Percentiles rank a stretch among this genome's conserved stretches.
Evolutionary conservation across 1,140 invertebrate species (phyloP).

Genomic region (Maconellicoccus hirsutus): DNA sequence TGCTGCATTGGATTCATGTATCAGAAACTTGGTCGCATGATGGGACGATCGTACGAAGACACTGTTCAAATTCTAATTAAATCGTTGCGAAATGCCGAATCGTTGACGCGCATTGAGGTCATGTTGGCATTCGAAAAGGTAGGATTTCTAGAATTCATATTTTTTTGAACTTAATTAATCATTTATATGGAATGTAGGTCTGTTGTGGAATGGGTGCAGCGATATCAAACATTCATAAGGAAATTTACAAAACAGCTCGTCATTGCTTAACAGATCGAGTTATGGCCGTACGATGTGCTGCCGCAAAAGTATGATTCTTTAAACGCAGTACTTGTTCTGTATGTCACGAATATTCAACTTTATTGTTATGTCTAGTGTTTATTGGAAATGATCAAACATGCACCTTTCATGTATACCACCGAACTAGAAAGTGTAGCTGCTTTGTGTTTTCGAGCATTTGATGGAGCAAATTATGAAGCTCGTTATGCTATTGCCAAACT

Average conservation of each 20-base stretch:
- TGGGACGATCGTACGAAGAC: slow-evolving; percentile 95
- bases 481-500: slow-evolving; percentile 83
- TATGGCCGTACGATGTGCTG: slow-evolving; percentile 79
- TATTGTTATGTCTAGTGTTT: slow-evolving; percentile 51
- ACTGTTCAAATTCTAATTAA: slow-evolving; percentile 87
- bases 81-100: slow-evolving; percentile 87
- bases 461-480: slow-evolving; percentile 90
- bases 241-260: slow-evolving; percentile 79
- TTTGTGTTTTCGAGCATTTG: slow-evolving; percentile 79
- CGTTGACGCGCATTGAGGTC: slow-evolving; percentile 89
- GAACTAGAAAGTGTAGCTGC: slow-evolving; percentile 83
- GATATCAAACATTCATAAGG: slow-evolving; percentile 75
- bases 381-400: slow-evolving; percentile 76
- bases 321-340: background rate
- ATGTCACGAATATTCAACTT: background rate
- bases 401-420: slow-evolving; percentile 72
- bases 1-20: slow-evolving; percentile 95
- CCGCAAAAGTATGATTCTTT: slow-evolving; percentile 51
- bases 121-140: slow-evolving; percentile 92
- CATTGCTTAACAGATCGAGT: slow-evolving; percentile 77
- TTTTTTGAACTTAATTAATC: slow-evolving; percentile 18
- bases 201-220: slow-evolving; percentile 79
- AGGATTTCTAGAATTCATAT: slow-evolving; percentile 28
- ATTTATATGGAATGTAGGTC: slow-evolving; percentile 38
- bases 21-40: slow-evolving; percentile 94